Base-by-base conservation (phyloP, 1,140 invertebrate species). In the Dysdera silvatica region DNA sequence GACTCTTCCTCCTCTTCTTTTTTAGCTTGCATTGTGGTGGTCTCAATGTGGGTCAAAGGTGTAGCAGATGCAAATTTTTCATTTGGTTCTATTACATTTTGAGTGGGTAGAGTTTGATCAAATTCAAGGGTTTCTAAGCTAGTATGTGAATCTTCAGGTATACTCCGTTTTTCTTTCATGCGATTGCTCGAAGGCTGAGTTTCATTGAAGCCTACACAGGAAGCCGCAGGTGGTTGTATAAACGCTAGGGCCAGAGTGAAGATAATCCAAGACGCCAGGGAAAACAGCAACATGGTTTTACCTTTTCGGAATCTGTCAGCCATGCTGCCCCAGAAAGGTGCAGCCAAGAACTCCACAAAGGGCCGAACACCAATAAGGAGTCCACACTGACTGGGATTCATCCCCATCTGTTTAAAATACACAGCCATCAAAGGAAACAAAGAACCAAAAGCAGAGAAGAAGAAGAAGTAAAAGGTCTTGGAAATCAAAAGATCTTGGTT, bases 391-490 rank as follows among this genome's bases (percentile, higher is more conserved):
- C 86, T 87, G 0, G 94, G 87, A 77, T 95, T 96, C 91, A 98
- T 95, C 7, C 93, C 95, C 84, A 98, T 87, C 78, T 97, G 93
- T 69, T 86, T 98, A 80, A 99, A 99, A 77, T 98, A 99, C 23
- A 99, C 91, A 23, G 92, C 95, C 86, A 99, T 91, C 28, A 99
- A 78, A 0, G 96, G 96, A 74, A 98, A 98, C 0, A 99, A 81
- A 0, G 93, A 97, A 6, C 96, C 96, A 71, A 99, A 99, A 1
- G 96, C 95, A 2, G 95, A 94, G 74, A 98, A 99, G 78, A 98
- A 99, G 82, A 98, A 98, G 77, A 99, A 98, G 76, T 99, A 99
- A 76, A 99, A 99, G 1, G 89, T 87, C 76, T 96, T 96, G 52
- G 94, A 91, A 4, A 91, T 87, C 54, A 96, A 81, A 45, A 97